These are phyloP conservation scores for Pseudobourletiella spinata DNA, from an alignment of 1,140 invertebrate genomes.

Conservation along the genomic window DNA sequence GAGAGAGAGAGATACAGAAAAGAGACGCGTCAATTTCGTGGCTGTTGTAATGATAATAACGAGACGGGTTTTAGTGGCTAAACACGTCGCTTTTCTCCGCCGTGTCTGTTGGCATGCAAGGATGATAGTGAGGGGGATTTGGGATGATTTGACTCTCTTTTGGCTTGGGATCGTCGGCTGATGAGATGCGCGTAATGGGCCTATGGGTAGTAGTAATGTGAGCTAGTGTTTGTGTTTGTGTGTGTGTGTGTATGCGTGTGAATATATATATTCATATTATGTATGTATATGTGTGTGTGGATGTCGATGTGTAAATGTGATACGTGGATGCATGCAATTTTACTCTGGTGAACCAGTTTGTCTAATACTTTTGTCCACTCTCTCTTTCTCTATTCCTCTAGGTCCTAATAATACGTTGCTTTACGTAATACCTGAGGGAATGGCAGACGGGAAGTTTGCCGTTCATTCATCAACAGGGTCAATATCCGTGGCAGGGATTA, in stretches of 20 bases:
- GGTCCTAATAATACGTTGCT: slow-evolving; percentile 46
- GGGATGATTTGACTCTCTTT: too few species aligned
- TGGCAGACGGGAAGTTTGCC: slow-evolving; percentile 67
- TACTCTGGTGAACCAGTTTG: slow-evolving; percentile 22
- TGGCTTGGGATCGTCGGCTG: too few species aligned
- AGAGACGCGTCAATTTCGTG: slow-evolving; percentile 10
- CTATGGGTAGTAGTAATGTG: too few species aligned
- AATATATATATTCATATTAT: too few species aligned
- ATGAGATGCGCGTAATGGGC: too few species aligned
- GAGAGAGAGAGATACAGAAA: background rate
- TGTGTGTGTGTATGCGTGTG: too few species aligned
- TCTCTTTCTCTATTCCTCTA: slow-evolving; percentile 4
- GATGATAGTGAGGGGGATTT: too few species aligned
- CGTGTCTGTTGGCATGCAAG: background rate
- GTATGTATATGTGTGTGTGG: background rate
- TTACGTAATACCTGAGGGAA: slow-evolving; percentile 73
- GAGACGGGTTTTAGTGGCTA: background rate
- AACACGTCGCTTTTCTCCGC: background rate
- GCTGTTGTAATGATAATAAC: slow-evolving; percentile 10
- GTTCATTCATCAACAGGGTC: slow-evolving; percentile 67
- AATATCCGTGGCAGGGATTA: slow-evolving; percentile 58
- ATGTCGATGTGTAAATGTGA: too few species aligned
- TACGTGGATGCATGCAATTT: slow-evolving; percentile 13
- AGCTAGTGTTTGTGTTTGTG: background rate
- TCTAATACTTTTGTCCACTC: background rate